Evolutionary conservation across 2,888 invertebrate species (phyloP).

Genomic region (Candidula unifasciata): DNA sequence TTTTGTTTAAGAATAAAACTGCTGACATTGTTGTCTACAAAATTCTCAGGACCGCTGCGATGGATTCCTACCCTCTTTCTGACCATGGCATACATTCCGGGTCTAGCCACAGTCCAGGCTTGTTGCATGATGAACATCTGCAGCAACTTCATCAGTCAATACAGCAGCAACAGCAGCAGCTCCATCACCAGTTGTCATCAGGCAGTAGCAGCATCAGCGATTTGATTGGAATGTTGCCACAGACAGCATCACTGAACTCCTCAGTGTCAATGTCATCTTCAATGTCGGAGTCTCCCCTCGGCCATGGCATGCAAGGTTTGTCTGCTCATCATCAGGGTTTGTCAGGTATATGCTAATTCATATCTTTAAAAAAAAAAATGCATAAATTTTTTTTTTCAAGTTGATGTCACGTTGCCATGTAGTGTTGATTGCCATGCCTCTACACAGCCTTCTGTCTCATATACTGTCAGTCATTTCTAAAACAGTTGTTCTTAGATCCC

Average conservation of each 20-base stretch:
- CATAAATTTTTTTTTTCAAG: too few relatives aligned
- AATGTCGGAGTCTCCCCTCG: neutral
- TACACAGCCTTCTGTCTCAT: too few relatives aligned
- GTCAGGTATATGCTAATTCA: constrained; percentile 16
- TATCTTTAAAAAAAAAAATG: too few relatives aligned
- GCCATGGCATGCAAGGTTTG: constrained; percentile 17
- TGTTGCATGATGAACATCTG: constrained; percentile 46
- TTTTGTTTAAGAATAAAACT: neutral
- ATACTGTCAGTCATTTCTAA: too few relatives aligned
- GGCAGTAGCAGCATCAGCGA: constrained; percentile 50
- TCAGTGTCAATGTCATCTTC: constrained; percentile 25
- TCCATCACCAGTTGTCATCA: constrained; percentile 48
- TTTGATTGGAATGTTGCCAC: constrained; percentile 50
- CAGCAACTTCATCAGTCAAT: constrained; percentile 52
- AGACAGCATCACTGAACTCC: constrained; percentile 37
- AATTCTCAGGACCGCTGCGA: neutral
- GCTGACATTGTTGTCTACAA: neutral
- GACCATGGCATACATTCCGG: constrained; percentile 43
- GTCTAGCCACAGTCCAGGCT: constrained; percentile 34
- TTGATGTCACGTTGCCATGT: too few relatives aligned
- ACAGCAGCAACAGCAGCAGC: constrained; percentile 51
- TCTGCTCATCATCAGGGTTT: constrained; percentile 25
- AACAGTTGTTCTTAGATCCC: too few relatives aligned
- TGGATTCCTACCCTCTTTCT: constrained; percentile 41
- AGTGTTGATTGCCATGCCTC: too few relatives aligned